phyloP scores from a whole-genome alignment of 1,140 invertebrate species.

The Penaeus indicus region DNA sequence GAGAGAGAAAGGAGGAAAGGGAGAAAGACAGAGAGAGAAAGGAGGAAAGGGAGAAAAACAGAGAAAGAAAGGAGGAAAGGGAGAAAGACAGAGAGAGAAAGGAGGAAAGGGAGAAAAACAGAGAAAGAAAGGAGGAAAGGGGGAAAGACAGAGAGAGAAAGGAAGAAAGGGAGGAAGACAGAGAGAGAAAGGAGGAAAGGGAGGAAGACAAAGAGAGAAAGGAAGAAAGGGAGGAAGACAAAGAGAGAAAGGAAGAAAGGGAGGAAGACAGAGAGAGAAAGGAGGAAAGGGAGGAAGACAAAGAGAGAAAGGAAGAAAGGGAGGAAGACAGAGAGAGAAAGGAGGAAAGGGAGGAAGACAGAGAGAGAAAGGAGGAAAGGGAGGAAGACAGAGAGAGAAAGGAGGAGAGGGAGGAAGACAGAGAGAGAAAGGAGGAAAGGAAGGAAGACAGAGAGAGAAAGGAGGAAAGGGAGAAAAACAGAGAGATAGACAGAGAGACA shows the following conservation, averaged over 20 bases:
- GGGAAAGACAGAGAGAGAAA: background rate
- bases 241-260: background rate
- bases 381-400: background rate
- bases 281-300: too few species aligned
- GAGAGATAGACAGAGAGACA: background rate
- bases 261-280: background rate
- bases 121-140: background rate
- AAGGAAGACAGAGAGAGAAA: too few species aligned
- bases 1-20: background rate
- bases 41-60: too few species aligned
- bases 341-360: background rate
- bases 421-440: too few species aligned
- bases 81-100: background rate
- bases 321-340: background rate
- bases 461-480: too few species aligned
- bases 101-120: background rate
- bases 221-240: background rate
- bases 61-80: background rate
- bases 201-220: background rate
- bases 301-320: background rate
- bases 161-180: conserved; percentile 19
- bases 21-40: background rate
- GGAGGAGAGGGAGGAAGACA: background rate
- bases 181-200: too few species aligned
- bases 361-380: background rate